Conservation (phyloP, 1,140 invertebrate genomes). For the Neodiprion virginianus region DNA sequence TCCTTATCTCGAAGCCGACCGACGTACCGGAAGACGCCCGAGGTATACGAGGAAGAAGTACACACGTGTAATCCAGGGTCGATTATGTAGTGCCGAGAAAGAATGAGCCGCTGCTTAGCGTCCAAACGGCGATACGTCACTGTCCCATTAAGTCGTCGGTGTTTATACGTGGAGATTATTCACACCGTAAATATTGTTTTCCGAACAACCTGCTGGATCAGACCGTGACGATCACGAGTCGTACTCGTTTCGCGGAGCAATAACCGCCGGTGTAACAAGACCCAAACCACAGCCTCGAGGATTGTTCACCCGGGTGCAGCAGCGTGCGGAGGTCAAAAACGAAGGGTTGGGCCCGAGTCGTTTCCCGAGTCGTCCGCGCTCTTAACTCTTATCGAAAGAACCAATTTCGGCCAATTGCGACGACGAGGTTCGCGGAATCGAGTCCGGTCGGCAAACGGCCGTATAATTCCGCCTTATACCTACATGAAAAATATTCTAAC, state of each 20-base stretch:
- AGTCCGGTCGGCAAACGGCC: too few species aligned
- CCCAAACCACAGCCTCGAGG: not conserved
- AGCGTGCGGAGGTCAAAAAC: slow-evolving; percentile 12
- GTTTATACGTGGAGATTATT: not conserved
- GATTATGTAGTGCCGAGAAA: not conserved
- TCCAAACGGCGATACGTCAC: not conserved
- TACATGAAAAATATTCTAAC: too few species aligned
- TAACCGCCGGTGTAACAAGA: not conserved
- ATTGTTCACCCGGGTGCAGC: too few species aligned
- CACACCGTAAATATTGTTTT: not conserved
- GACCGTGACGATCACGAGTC: not conserved
- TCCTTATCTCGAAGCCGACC: not conserved
- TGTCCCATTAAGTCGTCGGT: not conserved
- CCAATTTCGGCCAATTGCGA: too few species aligned
- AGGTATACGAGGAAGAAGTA: too few species aligned
- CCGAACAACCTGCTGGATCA: too few species aligned
- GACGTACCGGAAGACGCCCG: not conserved
- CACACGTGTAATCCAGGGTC: too few species aligned
- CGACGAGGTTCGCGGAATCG: too few species aligned
- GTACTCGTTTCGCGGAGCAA: not conserved
- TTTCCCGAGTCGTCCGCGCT: too few species aligned
- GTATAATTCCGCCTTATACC: too few species aligned
- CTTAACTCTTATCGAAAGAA: too few species aligned
- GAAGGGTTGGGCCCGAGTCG: slow-evolving; percentile 28
- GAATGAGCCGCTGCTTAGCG: not conserved